Evolutionary conservation across 2,888 invertebrate species (phyloP), one percentile per base, ranked within the genome.

Genomic region (Phrixothrix hirtus): DNA sequence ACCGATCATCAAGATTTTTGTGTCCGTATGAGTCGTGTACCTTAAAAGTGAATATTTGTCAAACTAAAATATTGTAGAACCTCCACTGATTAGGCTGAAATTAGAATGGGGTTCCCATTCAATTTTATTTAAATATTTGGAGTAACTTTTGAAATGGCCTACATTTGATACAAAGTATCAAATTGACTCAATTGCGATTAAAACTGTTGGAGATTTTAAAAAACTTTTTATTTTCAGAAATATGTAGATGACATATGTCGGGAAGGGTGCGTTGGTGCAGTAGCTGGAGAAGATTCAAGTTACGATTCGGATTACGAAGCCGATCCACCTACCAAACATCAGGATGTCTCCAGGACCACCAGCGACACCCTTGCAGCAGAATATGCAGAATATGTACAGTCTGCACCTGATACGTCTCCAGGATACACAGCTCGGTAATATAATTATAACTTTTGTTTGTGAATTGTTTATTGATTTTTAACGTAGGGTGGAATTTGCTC

Each of bases 321-420:
- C 16, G 73, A 75, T 50, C 60, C 66, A 46, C 65, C 71, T 31
- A 45, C 61, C 29, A 64, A 79, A 21, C 91, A 91, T 75, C 83
- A 87, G 59, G 87, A 89, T 68, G 88, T 92, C 16, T 88, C 88
- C 30, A 81, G 92, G 57, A 92, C 92, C 1, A 84, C 87, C 15
- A 91, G 91, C 39, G 92, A 92, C 73, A 92, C 92, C 1, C 80
- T 92, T 66, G 89, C 86, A 7, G 89, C 89, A 2, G 92, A 92
- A 77, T 92, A 88, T 72, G 89, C 88, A 9, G 91, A 91, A 70
- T 91, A 92, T 72, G 87, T 91, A 63, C 86, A 86, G 42, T 78
- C 83, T 37, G 73, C 77, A 10, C 63, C 66, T 7, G 72, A 74
- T 55, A 54, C 67, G 11, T 67, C 68, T 15, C 72, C 75, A 2